phyloP scores from a whole-genome alignment of 1,140 invertebrate genomes.

The Papilio polytes region DNA sequence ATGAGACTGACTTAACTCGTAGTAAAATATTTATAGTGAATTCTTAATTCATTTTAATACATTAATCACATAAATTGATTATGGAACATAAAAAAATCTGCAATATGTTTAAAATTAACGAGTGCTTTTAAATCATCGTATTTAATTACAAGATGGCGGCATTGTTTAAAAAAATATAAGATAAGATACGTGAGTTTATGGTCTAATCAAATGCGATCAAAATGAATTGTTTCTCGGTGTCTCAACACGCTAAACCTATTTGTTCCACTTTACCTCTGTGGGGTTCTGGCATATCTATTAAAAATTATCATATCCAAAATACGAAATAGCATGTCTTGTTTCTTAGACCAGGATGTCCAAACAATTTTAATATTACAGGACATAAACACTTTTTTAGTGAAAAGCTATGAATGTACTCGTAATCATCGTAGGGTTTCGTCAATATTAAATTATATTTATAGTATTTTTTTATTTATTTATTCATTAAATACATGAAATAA shows the following conservation, averaged over 20 bases:
- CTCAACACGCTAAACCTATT: constrained; percentile 60
- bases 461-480: too few species aligned
- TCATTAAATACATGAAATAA: too few species aligned
- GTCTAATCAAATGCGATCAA: constrained; percentile 46
- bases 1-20: constrained; percentile 57
- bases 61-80: background rate
- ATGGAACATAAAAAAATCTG: too few species aligned
- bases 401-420: too few species aligned
- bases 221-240: constrained; percentile 61
- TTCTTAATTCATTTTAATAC: background rate
- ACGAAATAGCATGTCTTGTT: constrained; percentile 54
- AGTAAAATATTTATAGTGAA: constrained; percentile 28
- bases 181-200: background rate
- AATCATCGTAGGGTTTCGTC: too few species aligned
- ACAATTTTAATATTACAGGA: constrained; percentile 36
- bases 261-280: constrained; percentile 73
- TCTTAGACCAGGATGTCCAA: constrained; percentile 49
- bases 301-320: constrained; percentile 76
- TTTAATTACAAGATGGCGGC: background rate
- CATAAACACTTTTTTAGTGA: background rate
- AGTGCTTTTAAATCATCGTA: background rate
- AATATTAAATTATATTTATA: too few species aligned
- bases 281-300: constrained; percentile 73
- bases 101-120: background rate
- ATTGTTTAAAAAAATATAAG: background rate